These are phyloP conservation scores for Strigamia maritima DNA, from an alignment of 2,888 invertebrate genomes.

Conservation along the genomic window DNA sequence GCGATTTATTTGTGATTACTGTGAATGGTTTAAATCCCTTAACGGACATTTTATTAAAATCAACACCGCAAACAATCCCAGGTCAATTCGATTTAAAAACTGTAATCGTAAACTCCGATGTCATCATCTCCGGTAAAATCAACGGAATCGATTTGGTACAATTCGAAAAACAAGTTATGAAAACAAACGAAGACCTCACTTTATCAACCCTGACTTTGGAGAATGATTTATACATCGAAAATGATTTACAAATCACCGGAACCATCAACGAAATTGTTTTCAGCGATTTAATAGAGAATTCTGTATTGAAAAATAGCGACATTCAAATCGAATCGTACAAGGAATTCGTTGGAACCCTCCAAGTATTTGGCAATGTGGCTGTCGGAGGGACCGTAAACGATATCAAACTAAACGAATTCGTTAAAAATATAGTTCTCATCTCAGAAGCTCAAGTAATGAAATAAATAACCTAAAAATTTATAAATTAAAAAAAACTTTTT, in stretches of 20 bases:
- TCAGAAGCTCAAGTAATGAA: background rate
- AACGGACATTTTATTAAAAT: background rate
- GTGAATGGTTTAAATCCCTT: background rate
- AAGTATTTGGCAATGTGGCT: background rate
- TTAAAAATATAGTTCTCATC: background rate
- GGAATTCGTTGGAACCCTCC: background rate
- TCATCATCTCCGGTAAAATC: background rate
- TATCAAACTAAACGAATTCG: background rate
- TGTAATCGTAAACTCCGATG: background rate
- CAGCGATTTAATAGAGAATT: background rate
- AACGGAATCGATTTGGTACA: background rate
- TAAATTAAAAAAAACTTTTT: background rate
- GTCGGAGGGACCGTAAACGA: background rate
- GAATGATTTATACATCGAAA: background rate
- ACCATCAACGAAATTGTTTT: background rate
- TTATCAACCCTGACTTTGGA: background rate
- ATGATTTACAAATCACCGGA: background rate
- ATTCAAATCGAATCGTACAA: background rate
- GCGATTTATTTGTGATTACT: background rate
- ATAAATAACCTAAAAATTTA: background rate
- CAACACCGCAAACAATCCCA: background rate
- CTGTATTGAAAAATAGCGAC: background rate
- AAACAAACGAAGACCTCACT: background rate
- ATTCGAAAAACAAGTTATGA: background rate
- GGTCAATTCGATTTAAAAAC: background rate